These are phyloP conservation scores for Siniperca knerii DNA, from an alignment of 2,113 vertebrate genomes.

Conservation along the genomic window DNA sequence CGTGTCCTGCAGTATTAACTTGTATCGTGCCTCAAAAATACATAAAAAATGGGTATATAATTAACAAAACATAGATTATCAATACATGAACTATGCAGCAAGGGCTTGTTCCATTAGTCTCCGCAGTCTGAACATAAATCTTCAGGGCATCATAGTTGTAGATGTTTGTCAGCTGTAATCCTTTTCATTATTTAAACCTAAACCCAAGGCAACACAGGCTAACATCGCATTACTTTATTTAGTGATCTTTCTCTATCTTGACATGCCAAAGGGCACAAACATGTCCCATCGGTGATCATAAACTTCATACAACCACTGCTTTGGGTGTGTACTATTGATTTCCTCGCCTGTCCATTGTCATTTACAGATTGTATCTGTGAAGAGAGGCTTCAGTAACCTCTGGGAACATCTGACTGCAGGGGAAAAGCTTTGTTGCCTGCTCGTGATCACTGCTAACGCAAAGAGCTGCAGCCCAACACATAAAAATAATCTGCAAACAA, in stretches of 20 bases:
- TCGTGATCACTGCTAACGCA: slow-evolving; percentile 54
- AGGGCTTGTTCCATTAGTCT: background rate
- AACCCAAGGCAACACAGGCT: slow-evolving; percentile 3
- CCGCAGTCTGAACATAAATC: slow-evolving; percentile 20
- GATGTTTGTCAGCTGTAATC: background rate
- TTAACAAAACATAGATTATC: background rate
- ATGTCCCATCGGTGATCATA: slow-evolving; percentile 49
- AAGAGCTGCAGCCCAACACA: slow-evolving; percentile 27
- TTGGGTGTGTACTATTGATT: slow-evolving; percentile 63
- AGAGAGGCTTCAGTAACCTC: slow-evolving; percentile 43
- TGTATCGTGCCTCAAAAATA: background rate
- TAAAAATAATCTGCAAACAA: slow-evolving; percentile 5
- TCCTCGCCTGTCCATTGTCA: slow-evolving; percentile 36
- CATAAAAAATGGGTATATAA: background rate
- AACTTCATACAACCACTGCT: slow-evolving; percentile 46
- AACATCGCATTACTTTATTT: slow-evolving; percentile 3
- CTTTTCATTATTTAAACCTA: slow-evolving; percentile 17
- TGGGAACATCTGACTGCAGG: slow-evolving; percentile 17
- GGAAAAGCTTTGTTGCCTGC: slow-evolving; percentile 27
- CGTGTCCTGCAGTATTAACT: background rate
- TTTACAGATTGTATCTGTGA: slow-evolving; percentile 51
- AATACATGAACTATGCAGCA: background rate
- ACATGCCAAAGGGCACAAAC: slow-evolving; percentile 31
- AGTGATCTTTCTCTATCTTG: slow-evolving; percentile 24
- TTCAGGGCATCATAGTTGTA: background rate